Base-by-base conservation (phyloP, 1,140 invertebrate genomes). In the Zaprionus taronus region DNA sequence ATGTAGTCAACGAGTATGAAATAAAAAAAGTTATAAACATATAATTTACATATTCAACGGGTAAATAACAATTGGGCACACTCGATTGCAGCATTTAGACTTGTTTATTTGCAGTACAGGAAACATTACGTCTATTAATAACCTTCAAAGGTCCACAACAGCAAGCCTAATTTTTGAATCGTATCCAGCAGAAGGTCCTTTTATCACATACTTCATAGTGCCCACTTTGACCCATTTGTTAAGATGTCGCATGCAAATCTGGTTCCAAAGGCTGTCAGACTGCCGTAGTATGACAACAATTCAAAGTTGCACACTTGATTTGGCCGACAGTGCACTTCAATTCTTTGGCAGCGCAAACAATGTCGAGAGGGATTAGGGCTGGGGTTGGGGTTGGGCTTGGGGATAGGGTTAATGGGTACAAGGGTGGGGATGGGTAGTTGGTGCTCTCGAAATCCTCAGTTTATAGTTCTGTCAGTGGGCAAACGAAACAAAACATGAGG, bases 291-390 rank as follows among this genome's bases (percentile, higher is more conserved):
- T 17, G 56, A 61, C 44, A 71, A 36, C 83, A 75, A 79, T 90
- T 84, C 67, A 89, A 87, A 89, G 62, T 87, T 79, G 79, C 69
- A 74, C 79, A 82, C 85, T 89, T 89, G 79, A 90, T 90, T 89
- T 80, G 73, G 69, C 57, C 68, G 65, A 74, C 81, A 81, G 66
- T 74, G 64, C 60, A 78, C 76, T 78, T 78, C 69, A 78, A 69
- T 64, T 69, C 49, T 44, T 63, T 44, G 57, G 22, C 70, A 75
- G 31, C 72, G 61, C 51, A 67, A 58, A 66, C 62, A 63, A 67
- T 22, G 56, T 14, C 47, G 53, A 56, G 28, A 60, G 55, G 22
- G 14, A 17, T 15, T 20, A 20, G 64, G 41, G 31, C 1, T 20
- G 20, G 20, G 20, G 20, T 20, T 20, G 44, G 49, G 34, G 24